Evolutionary conservation across 2,113 vertebrate genomes (phyloP), one percentile per base, ranked within the genome.

Genomic region (Vombatus ursinus): DNA sequence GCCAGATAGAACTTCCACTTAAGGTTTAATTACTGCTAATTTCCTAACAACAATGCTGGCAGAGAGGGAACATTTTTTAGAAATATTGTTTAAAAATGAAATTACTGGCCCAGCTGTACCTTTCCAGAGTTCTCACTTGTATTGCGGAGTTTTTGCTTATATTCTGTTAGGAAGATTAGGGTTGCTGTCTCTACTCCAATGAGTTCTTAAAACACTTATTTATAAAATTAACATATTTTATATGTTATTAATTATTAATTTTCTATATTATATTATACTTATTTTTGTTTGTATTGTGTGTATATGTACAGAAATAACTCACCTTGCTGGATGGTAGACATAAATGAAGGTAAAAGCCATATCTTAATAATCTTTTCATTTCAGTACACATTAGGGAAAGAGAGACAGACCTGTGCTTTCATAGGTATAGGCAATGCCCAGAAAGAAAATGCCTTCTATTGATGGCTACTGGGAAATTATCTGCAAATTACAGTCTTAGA

Each of bases 1-100:
- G 84, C 24, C 93, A 96, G 53, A 44, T 94, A 52, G 28, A 97
- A 98, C 92, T 95, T 96, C 16, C 89, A 97, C 90, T 94, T 93
- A 91, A 11, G 89, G 24, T 53, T 98, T 98, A 96, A 96, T 97
- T 96, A 96, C 93, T 94, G 90, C 25, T 98, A 96, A 97, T 96
- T 89, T 96, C 97, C 95, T 97, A 97, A 95, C 93, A 95, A 96
- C 54, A 92, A 89, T 37, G n/a, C 44, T 93, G 92, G 28, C 50
- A 52, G 77, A 11, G 90, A 96, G 57, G 52, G 26, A 92, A 24
- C 26, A 90, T 92, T 94, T 91, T 94, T 91, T 51, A 94, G 90
- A 95, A 96, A 96, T 16, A 53, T 37, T 57, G 11, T 84, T 95
- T 92, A 89, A 97, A 98, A 97, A 68, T 94, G 93, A 94, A 97